These are phyloP conservation scores for Epirrita christyi DNA, from an alignment of 2,888 invertebrate species.

Conservation along the genomic window DNA sequence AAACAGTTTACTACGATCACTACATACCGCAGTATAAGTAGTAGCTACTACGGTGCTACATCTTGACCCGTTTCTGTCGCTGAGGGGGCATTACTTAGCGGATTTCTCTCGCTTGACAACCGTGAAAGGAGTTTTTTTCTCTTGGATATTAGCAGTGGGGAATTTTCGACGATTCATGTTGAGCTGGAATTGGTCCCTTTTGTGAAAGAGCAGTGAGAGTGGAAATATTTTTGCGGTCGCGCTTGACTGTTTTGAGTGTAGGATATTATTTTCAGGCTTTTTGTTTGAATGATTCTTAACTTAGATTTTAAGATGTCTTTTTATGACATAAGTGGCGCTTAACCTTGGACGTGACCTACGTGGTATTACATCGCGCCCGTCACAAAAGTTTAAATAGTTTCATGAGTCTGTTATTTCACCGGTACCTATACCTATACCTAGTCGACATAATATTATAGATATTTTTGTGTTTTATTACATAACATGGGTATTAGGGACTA, in stretches of 20 bases:
- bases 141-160: constrained; percentile 30
- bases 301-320: too few relatives aligned
- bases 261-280: neutral
- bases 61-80: constrained; percentile 71
- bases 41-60: constrained; percentile 45
- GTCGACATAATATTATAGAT: too few relatives aligned
- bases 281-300: neutral
- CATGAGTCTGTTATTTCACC: too few relatives aligned
- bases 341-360: too few relatives aligned
- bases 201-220: constrained; percentile 23
- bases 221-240: constrained; percentile 15
- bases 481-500: too few relatives aligned
- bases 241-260: neutral
- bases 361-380: too few relatives aligned
- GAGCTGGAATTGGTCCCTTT: constrained; percentile 31
- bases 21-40: constrained; percentile 9
- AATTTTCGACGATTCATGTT: constrained; percentile 34
- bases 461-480: too few relatives aligned
- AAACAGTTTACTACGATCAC: neutral
- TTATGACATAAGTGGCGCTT: too few relatives aligned
- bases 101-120: constrained; percentile 64
- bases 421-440: too few relatives aligned
- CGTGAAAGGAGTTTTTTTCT: constrained; percentile 55
- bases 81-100: constrained; percentile 65
- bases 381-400: too few relatives aligned